A percentile compares a stretch with the other conserved stretches of the same genome.
Conservation (phyloP, 2,888 invertebrate species). For the Clitarchus hookeri region DNA sequence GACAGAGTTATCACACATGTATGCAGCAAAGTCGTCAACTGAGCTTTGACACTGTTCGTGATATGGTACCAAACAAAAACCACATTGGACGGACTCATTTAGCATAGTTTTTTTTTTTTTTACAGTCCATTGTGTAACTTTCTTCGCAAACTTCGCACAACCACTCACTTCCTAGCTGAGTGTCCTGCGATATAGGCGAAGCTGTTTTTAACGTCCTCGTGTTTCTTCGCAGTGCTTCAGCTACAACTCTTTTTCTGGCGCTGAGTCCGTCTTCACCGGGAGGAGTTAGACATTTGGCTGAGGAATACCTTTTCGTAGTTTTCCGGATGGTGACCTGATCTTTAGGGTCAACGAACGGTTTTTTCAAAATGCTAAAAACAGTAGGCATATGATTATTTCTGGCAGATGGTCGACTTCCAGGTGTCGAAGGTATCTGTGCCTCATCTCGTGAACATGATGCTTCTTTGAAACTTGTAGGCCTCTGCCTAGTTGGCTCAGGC, state of each 20-base stretch:
- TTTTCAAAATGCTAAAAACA: neutral
- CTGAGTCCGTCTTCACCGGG: neutral
- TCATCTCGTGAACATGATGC: neutral
- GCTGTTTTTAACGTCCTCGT: neutral
- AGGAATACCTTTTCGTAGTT: neutral
- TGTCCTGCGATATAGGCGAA: neutral
- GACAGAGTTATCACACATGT: neutral
- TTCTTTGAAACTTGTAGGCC: neutral
- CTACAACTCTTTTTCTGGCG: neutral
- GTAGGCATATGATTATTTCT: too few species aligned
- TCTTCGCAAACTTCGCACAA: neutral
- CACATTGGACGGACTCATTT: neutral
- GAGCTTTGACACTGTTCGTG: neutral
- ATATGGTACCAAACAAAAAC: neutral
- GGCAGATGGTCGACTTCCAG: too few species aligned
- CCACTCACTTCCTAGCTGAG: neutral
- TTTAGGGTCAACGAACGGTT: neutral
- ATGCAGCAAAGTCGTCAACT: constrained; percentile 1
- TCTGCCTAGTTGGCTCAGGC: neutral
- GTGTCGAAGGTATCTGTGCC: neutral
- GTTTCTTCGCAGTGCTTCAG: neutral
- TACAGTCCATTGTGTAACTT: neutral
- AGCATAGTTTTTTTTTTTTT: neutral
- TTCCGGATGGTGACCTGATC: neutral
- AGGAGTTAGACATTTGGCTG: neutral